Percentiles rank a stretch among this genome's conserved stretches.
These are phyloP conservation scores for Helicoverpa zea DNA, from an alignment of 1,140 invertebrate species.

Conservation along the genomic window DNA sequence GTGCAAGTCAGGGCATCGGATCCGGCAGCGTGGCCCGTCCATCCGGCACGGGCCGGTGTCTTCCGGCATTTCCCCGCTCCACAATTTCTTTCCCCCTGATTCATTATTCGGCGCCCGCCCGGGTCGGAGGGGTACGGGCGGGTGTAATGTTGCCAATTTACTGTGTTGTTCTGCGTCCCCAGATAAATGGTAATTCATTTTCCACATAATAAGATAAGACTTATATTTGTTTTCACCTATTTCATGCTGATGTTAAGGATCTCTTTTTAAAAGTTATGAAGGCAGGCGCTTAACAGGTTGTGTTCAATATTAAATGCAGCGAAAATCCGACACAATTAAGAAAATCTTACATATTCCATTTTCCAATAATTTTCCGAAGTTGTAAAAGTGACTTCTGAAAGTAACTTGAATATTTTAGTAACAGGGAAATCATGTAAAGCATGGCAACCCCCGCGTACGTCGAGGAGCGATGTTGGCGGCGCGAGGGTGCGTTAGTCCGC, in stretches of 20 bases:
- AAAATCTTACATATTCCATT: not conserved
- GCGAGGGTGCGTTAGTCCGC: slow-evolving; percentile 74
- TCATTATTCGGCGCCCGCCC: slow-evolving; percentile 71
- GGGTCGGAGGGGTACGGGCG: slow-evolving; percentile 77
- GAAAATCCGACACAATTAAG: not conserved
- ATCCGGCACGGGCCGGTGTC: slow-evolving; percentile 71
- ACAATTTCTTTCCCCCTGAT: slow-evolving; percentile 69
- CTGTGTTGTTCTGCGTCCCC: not conserved
- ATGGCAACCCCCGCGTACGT: slow-evolving; percentile 63
- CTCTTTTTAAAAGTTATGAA: not conserved
- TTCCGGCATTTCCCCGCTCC: slow-evolving; percentile 67
- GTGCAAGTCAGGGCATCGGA: slow-evolving; percentile 62
- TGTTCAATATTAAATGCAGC: not conserved
- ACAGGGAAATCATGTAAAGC: not conserved
- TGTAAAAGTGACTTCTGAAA: not conserved
- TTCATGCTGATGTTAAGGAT: not conserved
- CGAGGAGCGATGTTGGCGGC: slow-evolving; percentile 58
- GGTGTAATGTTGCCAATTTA: slow-evolving; percentile 67
- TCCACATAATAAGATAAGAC: not conserved
- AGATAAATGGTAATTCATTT: not conserved
- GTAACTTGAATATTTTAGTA: not conserved
- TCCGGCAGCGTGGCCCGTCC: slow-evolving; percentile 65
- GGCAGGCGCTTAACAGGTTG: not conserved
- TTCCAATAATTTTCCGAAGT: not conserved
- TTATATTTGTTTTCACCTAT: not conserved